phyloP scores from a whole-genome alignment of 2,113 vertebrate species.

The Podocnemis expansa region DNA sequence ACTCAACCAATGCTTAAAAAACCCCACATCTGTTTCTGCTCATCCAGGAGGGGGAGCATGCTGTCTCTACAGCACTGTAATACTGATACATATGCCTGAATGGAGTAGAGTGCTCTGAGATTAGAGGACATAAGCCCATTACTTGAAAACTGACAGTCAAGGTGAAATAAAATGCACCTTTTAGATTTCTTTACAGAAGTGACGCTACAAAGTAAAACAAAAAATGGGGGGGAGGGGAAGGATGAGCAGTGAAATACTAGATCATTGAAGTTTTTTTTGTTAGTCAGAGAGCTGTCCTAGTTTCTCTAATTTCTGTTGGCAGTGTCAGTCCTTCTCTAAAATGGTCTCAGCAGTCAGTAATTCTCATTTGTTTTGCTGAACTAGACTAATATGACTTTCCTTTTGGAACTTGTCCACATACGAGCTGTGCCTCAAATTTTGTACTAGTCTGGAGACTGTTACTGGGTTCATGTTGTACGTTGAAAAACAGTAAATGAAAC shows the following conservation, averaged over 20 bases:
- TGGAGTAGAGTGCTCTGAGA: rapidly evolving
- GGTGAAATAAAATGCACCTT: neutral
- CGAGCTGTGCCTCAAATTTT: neutral
- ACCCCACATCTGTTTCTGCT: neutral
- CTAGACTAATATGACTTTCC: too few species aligned
- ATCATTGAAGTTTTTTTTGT: neutral
- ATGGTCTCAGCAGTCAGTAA: neutral
- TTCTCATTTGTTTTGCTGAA: too few species aligned
- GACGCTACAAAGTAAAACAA: neutral
- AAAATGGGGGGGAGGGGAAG: neutral
- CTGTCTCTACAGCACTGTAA: neutral
- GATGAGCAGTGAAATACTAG: neutral
- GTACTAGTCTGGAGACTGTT: neutral
- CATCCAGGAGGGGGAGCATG: neutral
- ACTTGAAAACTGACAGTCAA: neutral
- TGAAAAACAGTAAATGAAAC: neutral
- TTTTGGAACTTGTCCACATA: neutral
- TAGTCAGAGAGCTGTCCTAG: neutral
- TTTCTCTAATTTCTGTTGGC: neutral
- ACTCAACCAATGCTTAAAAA: neutral
- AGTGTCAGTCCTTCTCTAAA: neutral
- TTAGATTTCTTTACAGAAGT: neutral
- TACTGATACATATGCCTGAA: neutral
- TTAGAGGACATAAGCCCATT: neutral
- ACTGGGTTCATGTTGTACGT: neutral